A percentile compares a stretch with the other conserved stretches of the same genome.
These are phyloP conservation scores for Eupithecia tripunctaria DNA, from an alignment of 2,888 invertebrate genomes.

Conservation along the genomic window DNA sequence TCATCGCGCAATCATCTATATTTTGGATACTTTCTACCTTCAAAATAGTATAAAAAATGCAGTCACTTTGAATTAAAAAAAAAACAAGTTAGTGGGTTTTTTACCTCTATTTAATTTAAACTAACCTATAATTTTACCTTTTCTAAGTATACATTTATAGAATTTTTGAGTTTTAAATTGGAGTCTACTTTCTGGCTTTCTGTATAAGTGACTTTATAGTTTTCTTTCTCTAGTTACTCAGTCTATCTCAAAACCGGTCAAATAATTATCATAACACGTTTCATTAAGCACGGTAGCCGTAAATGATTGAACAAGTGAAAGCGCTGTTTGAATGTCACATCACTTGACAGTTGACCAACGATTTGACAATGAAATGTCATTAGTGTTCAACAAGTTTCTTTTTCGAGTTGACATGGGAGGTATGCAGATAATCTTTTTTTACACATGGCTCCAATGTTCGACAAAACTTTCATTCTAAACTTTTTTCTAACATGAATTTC, in stretches of 20 bases:
- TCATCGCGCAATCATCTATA: background rate
- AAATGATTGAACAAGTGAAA: conserved; percentile 3
- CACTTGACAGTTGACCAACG: conserved; percentile 17
- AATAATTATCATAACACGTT: background rate
- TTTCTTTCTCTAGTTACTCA: background rate
- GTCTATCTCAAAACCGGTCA: background rate
- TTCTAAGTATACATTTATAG: too few relatives aligned
- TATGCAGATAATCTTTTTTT: conserved; percentile 2
- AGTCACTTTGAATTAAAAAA: background rate
- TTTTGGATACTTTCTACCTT: background rate
- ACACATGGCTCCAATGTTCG: background rate
- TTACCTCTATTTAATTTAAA: too few relatives aligned
- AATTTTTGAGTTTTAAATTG: too few relatives aligned
- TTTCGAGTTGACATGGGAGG: conserved; percentile 10
- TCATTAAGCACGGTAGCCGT: conserved; percentile 4
- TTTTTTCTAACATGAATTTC: background rate
- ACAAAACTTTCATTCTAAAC: background rate
- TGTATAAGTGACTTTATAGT: background rate
- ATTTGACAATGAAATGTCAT: conserved; percentile 19
- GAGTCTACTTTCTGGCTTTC: background rate
- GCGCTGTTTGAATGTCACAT: conserved; percentile 17
- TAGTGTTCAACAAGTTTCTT: conserved; percentile 29
- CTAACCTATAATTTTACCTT: too few relatives aligned
- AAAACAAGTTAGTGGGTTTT: background rate
- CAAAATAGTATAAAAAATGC: background rate